Evolutionary conservation across 2,888 invertebrate species (phyloP), one percentile per base, ranked within the genome.

Genomic region (Scelioninae gen. 1): DNA sequence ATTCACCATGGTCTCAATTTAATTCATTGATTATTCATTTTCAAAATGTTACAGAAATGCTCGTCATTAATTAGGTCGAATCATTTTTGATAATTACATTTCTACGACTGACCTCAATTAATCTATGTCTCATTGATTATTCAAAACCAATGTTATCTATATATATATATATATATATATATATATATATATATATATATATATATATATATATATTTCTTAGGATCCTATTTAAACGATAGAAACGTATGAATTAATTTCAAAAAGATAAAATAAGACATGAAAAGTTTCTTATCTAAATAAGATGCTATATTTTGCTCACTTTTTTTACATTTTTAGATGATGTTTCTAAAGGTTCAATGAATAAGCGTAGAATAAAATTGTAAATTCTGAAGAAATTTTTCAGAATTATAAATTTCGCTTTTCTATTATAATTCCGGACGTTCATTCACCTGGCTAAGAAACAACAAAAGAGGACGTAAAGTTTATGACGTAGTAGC

Each of bases 401-500:
- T 40, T 13, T 5, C 45, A 4, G n/a, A 4, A 13, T 45, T 45
- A 13, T 45, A 13, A n/a, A 45, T 9, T 9, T 13, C 13, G n/a
- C 13, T 3, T 45, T 45, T 8, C 4, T 60, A 31, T 13, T n/a
- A 8, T n/a, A 1, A 13, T 29, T n/a, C n/a, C 16, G 32, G 56
- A 65, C 58, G 63, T 31, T 66, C 76, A 23, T 76, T 60, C 34
- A 31, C 56, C 58, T 60, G 23, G n/a, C 29, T 16, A 15, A 38
- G 58, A 60, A 76, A 60, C 65, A 66, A 68, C 68, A 60, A 40
- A 77, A 43, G 68, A 45, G 40, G 62, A 66, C 62, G 68, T 69
- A 62, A 77, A 77, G 47, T 69, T 77, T 69, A 62, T 53, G 72
- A 53, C 51, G 31, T 13, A 5, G 43, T 32, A 34, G 51, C 55